A percentile compares a stretch with the other conserved stretches of the same genome.
Conservation (phyloP, 1,140 invertebrate species). For the Drosophila sechellia region DNA sequence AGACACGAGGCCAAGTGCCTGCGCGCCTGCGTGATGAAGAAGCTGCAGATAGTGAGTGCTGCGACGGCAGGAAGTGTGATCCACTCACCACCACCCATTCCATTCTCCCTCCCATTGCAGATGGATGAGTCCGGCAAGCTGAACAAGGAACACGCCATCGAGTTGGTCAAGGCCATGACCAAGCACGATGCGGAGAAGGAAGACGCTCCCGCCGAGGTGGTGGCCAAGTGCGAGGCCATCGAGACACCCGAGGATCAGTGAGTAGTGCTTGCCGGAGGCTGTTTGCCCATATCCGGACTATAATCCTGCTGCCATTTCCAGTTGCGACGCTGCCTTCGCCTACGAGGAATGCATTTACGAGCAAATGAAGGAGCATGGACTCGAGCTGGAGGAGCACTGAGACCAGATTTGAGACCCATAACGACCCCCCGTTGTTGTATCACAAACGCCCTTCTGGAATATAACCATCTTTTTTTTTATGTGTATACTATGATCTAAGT, state of each 20-base stretch:
- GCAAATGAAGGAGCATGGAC: conserved; percentile 60
- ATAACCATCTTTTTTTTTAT: conserved; percentile 9
- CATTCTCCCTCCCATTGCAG: conserved; percentile 19
- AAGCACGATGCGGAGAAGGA: conserved; percentile 57
- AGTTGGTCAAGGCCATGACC: conserved; percentile 48
- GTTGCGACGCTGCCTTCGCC: conserved; percentile 59
- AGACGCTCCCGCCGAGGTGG: conserved; percentile 47
- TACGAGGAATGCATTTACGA: conserved; percentile 58
- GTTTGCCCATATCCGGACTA: neutral
- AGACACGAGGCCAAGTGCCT: conserved; percentile 66
- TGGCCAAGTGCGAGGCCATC: conserved; percentile 54
- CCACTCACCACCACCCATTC: neutral
- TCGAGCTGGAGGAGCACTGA: conserved; percentile 45
- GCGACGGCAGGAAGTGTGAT: neutral
- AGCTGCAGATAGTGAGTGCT: conserved; percentile 67
- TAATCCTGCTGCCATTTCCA: neutral
- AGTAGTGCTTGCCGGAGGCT: conserved; percentile 10
- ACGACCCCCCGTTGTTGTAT: conserved; percentile 3
- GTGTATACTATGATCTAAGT: conserved; percentile 20
- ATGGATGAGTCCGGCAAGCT: conserved; percentile 70
- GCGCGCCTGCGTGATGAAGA: conserved; percentile 73
- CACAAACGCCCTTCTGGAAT: conserved; percentile 44
- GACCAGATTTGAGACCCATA: neutral
- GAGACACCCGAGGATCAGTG: conserved; percentile 70
- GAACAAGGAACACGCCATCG: conserved; percentile 54